Conservation (phyloP, 1,140 invertebrate species). For the Lepidurus couesii region DNA sequence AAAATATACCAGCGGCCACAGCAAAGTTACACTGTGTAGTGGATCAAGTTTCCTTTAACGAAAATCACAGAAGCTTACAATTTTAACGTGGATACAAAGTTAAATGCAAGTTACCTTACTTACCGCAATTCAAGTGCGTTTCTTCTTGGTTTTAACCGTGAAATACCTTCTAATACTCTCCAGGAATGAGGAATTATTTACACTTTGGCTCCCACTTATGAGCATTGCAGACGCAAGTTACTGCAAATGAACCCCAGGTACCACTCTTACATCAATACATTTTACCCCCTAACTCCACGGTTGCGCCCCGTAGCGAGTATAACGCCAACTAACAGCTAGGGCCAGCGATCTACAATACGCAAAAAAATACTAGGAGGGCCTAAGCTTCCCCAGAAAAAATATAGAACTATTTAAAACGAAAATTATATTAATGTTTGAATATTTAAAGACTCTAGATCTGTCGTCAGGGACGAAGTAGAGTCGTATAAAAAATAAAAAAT, state of each 20-base stretch:
- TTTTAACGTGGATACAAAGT: too few species aligned
- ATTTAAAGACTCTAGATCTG: too few species aligned
- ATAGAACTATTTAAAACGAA: too few species aligned
- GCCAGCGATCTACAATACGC: not conserved
- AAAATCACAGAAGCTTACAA: too few species aligned
- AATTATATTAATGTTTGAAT: too few species aligned
- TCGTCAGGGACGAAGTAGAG: too few species aligned
- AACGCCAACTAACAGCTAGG: not conserved
- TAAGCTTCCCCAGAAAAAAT: too few species aligned
- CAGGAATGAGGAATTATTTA: not conserved
- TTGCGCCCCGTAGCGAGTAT: constrained; percentile 3
- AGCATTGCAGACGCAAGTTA: not conserved
- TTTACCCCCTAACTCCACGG: constrained; percentile 10
- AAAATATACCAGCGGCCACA: not conserved
- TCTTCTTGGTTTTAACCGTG: not conserved
- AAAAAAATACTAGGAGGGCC: not conserved
- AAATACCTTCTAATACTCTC: not conserved
- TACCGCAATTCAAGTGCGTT: not conserved
- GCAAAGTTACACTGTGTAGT: not conserved
- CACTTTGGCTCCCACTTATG: not conserved
- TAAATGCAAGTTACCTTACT: not conserved
- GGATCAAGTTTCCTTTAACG: too few species aligned
- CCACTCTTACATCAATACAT: not conserved
- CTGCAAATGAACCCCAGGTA: not conserved
- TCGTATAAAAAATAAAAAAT: too few species aligned